Evolutionary conservation across 2,797 vertebrate genomes (phyloP), one percentile per base, ranked within the genome.

Genomic region (Acipenser transmontanus): DNA sequence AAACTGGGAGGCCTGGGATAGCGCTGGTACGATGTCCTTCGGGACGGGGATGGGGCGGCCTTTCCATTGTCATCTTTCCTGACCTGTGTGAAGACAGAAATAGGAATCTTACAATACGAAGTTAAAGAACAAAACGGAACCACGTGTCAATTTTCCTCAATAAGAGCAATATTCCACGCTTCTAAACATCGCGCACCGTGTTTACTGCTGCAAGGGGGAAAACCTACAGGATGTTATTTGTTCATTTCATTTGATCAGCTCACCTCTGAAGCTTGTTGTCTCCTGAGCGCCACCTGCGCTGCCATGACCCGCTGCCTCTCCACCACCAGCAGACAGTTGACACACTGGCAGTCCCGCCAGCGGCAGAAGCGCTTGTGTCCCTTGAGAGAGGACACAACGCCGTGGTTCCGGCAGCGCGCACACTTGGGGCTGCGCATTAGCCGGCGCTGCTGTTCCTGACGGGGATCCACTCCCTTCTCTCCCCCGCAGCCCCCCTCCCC

Each of bases 231-330:
- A 34, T 34, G 34, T 4, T 34, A 34, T 34, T 17, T 1, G 17
- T 17, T 17, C 17, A 17, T 17, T 34, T 34, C 34, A 34, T 34
- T 34, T 34, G 34, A 34, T 34, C 34, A 34, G 52, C 76, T 81
- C 79, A 87, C 82, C 81, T 87, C 85, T 52, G 85, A 83, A 7
- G 80, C 77, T 69, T 89, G 87, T 64, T 87, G 86, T 76, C 90
- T 80, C 78, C 90, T 77, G 54, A 90, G 84, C 13, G 89, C 90
- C 66, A 91, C 89, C 75, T 91, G 89, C 11, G 89, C 91, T 0
- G 91, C 91, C 89, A 90, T 92, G 72, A 91, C 91, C 65, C 91
- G 85, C 80, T 91, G 90, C 59, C 89, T 79, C 84, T 91, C 88
- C 74, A 89, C 84, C 72, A 92, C 89, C 73, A 91, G 83, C 74